Percentiles rank a stretch among this genome's conserved stretches.
phyloP scores from a whole-genome alignment of 2,113 vertebrate species.

The Stictonetta naevosa region DNA sequence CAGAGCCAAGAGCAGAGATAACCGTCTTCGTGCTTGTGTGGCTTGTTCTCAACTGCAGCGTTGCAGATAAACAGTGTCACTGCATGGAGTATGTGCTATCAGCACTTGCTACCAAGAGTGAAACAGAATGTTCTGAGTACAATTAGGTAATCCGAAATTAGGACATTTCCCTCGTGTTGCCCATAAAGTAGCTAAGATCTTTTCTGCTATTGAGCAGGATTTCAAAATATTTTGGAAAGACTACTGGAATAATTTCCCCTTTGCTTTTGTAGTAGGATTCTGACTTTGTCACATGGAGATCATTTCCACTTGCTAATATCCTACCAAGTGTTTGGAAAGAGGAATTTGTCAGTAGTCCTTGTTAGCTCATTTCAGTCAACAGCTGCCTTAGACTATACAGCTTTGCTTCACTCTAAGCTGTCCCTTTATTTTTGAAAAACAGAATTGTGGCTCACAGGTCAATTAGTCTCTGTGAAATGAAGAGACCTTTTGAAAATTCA shows the following conservation, averaged over 20 bases:
- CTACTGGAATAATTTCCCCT: constrained; percentile 18
- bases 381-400: not conserved
- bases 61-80: not conserved
- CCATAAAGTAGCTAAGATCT: constrained; percentile 8
- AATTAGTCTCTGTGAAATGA: not conserved
- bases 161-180: not conserved
- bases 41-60: not conserved
- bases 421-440: not conserved
- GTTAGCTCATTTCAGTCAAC: not conserved
- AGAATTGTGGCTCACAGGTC: not conserved
- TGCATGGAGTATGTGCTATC: not conserved
- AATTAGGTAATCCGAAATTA: constrained; percentile 40
- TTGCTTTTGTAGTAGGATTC: not conserved
- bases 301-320: constrained; percentile 8
- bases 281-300: constrained; percentile 32
- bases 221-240: constrained; percentile 52
- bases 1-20: not conserved
- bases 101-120: not conserved
- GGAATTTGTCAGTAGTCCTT: constrained; percentile 7
- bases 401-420: not conserved
- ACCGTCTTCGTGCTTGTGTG: not conserved
- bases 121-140: constrained; percentile 52
- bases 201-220: not conserved
- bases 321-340: not conserved
- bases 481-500: not conserved